Conservation (phyloP, 2,888 invertebrate genomes). For the Drosophila mimetica region DNA sequence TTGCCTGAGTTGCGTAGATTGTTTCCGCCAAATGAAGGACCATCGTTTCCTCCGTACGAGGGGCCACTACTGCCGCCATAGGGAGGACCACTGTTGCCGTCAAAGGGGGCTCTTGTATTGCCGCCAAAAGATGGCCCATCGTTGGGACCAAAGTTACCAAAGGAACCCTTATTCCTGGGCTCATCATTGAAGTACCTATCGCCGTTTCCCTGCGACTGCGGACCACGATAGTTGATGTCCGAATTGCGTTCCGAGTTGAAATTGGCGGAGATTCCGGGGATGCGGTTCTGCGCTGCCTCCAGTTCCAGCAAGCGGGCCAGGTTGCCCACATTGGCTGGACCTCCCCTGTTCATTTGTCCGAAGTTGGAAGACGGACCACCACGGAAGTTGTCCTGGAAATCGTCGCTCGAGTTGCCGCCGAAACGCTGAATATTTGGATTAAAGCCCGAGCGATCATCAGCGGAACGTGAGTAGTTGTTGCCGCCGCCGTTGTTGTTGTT, state of each 20-base stretch:
- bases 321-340: conserved; percentile 10
- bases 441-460: conserved; percentile 14
- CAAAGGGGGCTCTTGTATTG: conserved; percentile 12
- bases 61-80: conserved; percentile 13
- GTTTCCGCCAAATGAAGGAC: conserved; percentile 11
- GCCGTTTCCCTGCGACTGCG: conserved; percentile 10
- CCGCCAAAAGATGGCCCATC: conserved; percentile 21
- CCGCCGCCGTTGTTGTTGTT: conserved; percentile 12
- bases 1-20: conserved; percentile 12
- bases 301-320: conserved; percentile 13
- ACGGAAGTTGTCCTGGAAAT: conserved; percentile 44
- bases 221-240: conserved; percentile 28
- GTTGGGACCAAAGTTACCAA: conserved; percentile 14
- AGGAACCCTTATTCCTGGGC: conserved; percentile 10
- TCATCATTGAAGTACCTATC: conserved; percentile 16
- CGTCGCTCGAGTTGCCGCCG: conserved; percentile 24
- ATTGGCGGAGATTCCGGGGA: conserved; percentile 9
- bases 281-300: conserved; percentile 4
- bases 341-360: conserved; percentile 6
- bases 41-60: conserved; percentile 24
- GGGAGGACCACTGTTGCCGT: conserved; percentile 11
- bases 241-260: conserved; percentile 27
- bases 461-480: conserved; percentile 19
- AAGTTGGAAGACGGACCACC: conserved; percentile 26
- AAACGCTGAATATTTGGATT: conserved; percentile 13